Base-by-base conservation (phyloP, 35 echinoderm and acorn worm genomes). In the Apostichopus japonicus region DNA sequence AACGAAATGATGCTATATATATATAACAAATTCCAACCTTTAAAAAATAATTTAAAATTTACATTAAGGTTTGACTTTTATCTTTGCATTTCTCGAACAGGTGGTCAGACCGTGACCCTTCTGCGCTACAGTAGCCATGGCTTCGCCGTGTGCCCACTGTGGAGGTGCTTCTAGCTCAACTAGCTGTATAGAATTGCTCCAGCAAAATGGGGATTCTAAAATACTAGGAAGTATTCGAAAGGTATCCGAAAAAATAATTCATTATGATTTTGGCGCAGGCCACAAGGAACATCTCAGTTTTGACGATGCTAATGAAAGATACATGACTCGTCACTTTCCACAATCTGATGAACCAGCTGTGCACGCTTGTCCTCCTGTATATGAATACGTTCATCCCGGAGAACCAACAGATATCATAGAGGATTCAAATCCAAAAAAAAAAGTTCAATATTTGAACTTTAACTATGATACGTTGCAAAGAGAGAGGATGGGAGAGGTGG, bases 381-480 rank as follows among this genome's bases (percentile, higher is more conserved):
- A 55, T 83, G 79, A 83, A 14, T 83, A 83, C 55, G 55, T 55
- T 55, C 79, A 83, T 54, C 79, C 79, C 14, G 79, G 79, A n/a
- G 79, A 83, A 25, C 79, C 79, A 17, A 55, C 79, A 83, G 51
- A 83, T 25, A 54, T 83, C 16, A 16, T 83, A 15, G 14, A 33
- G 11, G 1, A 44, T 44, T 57, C 56, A 5, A 10, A 10, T 2
- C 33, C 79, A 82, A 82, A 82, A n/a, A 16, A 82, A 53, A 52
- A 79, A 24, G 77, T 24, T 5, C 2, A 79, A 33, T n/a, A n/a
- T n/a, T 84, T 58, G 16, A 56, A n/a, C 10, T 84, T 84, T 8
- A 56, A 58, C 16, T 84, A 84, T 24, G 81, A 84, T 57, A 57
- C 54, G 1, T 58, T 84, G 53, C 27, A 61, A 58, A 58, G 56